Conservation (phyloP, 2,797 vertebrate genomes). For the Gephyroberyx darwinii region DNA sequence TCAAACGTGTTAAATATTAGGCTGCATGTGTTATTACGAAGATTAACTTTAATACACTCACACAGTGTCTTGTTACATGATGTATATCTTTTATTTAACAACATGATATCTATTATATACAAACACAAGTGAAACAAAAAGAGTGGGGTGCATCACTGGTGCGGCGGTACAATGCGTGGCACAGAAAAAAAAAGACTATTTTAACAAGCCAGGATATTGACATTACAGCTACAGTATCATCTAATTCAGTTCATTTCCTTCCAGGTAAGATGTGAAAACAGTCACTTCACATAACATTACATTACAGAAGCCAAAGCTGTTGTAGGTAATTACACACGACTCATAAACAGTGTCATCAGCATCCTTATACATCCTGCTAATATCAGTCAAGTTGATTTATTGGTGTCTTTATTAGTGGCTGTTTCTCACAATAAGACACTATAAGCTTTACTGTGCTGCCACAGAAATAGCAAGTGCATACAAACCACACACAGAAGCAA, state of each 20-base stretch:
- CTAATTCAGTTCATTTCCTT: neutral
- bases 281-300: neutral
- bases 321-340: neutral
- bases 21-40: neutral
- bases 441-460: neutral
- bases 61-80: constrained; percentile 23
- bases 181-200: constrained; percentile 28
- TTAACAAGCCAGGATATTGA: no score
- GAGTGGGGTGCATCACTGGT: constrained; percentile 27
- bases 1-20: neutral
- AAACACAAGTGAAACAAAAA: constrained; percentile 52
- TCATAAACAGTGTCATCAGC: no score
- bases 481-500: neutral
- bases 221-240: neutral
- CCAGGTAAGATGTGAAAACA: neutral
- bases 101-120: constrained; percentile 52
- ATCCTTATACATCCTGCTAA: neutral
- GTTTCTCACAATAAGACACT: neutral
- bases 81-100: constrained; percentile 67
- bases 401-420: neutral
- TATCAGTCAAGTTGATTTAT: neutral
- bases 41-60: neutral
- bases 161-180: neutral
- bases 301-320: neutral
- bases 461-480: neutral